Percentiles rank a stretch among this genome's conserved stretches.
Evolutionary conservation across 2,888 invertebrate genomes (phyloP).

Genomic region (Serripes groenlandicus): DNA sequence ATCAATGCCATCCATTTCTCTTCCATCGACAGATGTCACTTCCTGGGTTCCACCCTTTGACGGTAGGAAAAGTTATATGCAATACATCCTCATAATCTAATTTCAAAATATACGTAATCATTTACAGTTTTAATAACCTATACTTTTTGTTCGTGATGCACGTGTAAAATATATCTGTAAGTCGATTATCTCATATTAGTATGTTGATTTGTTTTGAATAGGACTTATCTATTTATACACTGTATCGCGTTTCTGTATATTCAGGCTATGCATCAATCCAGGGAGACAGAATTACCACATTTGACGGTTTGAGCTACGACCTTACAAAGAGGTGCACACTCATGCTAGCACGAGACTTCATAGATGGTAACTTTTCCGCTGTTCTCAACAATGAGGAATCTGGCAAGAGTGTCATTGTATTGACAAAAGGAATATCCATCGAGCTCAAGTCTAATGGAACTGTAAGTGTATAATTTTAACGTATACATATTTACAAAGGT

Average conservation of each 20-base stretch:
- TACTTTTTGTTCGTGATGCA: too few species aligned
- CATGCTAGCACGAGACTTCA: constrained; percentile 93
- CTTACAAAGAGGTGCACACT: constrained; percentile 92
- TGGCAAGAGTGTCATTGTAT: constrained; percentile 70
- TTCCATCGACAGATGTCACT: constrained; percentile 90
- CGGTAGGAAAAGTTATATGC: constrained; percentile 88
- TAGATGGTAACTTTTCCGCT: constrained; percentile 92
- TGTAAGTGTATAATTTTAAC: too few species aligned
- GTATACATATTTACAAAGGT: too few species aligned
- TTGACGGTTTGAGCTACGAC: constrained; percentile 93
- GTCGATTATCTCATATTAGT: too few species aligned
- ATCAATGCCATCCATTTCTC: constrained; percentile 86
- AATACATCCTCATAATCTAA: not conserved
- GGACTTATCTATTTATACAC: not conserved
- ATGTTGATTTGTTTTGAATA: too few species aligned
- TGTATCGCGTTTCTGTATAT: constrained; percentile 2
- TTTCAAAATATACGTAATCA: too few species aligned
- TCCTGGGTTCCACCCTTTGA: constrained; percentile 94
- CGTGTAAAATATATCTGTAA: too few species aligned
- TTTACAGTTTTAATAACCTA: too few species aligned
- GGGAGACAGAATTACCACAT: constrained; percentile 93
- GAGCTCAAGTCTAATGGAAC: constrained; percentile 74
- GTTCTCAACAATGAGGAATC: constrained; percentile 20
- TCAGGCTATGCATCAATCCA: constrained; percentile 94
- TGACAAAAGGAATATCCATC: constrained; percentile 65